phyloP scores from a whole-genome alignment of 53 echinoderm and acorn worm genomes.

The Stichopus horrens region DNA sequence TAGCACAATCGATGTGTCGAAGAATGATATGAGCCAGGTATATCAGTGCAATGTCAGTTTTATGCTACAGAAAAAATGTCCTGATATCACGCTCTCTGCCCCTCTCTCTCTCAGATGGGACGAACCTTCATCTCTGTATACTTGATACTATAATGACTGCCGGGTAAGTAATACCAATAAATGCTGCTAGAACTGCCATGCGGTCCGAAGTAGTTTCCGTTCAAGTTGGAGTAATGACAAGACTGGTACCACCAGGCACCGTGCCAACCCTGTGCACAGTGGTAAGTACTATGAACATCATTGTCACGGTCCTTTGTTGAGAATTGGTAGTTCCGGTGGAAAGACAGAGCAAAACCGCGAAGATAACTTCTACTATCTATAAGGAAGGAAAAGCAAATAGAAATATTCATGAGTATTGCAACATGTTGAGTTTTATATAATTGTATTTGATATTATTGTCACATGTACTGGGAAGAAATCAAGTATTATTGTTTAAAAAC shows the following conservation, averaged over 20 bases:
- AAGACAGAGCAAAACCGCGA: background rate
- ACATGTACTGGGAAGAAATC: too few species aligned
- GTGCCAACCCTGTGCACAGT: background rate
- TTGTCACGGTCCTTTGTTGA: background rate
- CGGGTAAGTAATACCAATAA: background rate
- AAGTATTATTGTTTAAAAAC: too few species aligned
- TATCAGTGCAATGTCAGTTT: too few species aligned
- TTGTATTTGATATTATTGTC: too few species aligned
- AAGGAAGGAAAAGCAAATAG: background rate
- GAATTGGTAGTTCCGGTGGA: background rate
- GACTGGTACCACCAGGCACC: background rate
- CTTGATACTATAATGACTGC: background rate
- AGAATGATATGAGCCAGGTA: too few species aligned
- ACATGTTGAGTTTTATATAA: too few species aligned
- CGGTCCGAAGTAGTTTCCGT: background rate
- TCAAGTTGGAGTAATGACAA: background rate
- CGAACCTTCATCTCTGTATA: slow-evolving; percentile 27
- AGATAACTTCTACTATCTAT: background rate
- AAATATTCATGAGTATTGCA: too few species aligned
- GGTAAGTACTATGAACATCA: background rate
- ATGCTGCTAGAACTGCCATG: background rate
- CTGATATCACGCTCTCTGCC: too few species aligned
- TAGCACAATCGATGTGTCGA: too few species aligned
- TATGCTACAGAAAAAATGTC: too few species aligned
- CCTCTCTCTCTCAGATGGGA: background rate